Evolutionary conservation across 1,140 invertebrate genomes (phyloP), one percentile per base, ranked within the genome.

Genomic region (Zophobas morio): DNA sequence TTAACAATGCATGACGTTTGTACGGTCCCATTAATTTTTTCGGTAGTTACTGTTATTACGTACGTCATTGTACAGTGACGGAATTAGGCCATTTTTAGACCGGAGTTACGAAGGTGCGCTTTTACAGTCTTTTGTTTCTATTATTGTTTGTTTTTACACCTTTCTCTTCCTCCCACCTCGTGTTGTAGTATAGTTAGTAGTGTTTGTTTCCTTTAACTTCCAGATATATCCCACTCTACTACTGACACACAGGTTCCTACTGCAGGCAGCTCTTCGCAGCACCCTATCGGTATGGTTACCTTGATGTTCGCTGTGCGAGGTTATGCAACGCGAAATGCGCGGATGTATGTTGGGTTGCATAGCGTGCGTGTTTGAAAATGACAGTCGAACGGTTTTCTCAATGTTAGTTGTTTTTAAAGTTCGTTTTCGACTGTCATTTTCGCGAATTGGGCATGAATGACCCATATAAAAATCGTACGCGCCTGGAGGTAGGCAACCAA

Each of bases 281-380:
- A 78, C 36, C 51, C 70, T 66, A 8, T 70, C 60, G 76, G 76
- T 78, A 78, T 78, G 76, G 37, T 72, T 40, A 6, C n/a, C 2
- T 56, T 6, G 20, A 37, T 66, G 8, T 32, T 1, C 39, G 1
- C 8, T 66, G 1, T 20, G 2, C 60, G 39, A 42, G 20, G n/a
- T 40, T 66, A 66, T 66, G 60, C 60, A 66, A 66, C 39, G 1
- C 39, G 6, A 66, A 36, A 5, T 39, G 47, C 40, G 1, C 34
- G 1, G 39, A 3, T 8, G 37, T 4, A 40, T 42, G 20, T 1
- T 1, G 20, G 60, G 39, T 66, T 66, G 60, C 39, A 66, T 63
- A 63, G 1, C 3, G 20, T 3, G 6, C 20, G 54, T 20, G 5
- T 35, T 73, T 6, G 36, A 35, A 32, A 32, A 34, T 60, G 56